Evolutionary conservation across 2,797 vertebrate species (phyloP).

Genomic region (Phrynocephalus guinanensis): DNA sequence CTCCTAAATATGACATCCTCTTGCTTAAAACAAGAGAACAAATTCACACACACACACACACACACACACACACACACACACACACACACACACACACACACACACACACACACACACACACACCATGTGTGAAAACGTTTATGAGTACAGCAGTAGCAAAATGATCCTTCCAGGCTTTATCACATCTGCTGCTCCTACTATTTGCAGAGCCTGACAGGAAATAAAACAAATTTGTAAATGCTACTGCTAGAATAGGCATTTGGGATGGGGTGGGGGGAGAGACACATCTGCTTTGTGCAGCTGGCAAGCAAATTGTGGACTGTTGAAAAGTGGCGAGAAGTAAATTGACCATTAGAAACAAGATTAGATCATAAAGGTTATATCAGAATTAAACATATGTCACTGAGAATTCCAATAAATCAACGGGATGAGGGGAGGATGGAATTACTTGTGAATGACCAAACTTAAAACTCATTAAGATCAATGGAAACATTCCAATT

Average conservation of each 20-base stretch:
- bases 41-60: not conserved
- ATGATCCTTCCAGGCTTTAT: not conserved
- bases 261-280: not conserved
- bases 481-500: slow-evolving; percentile 7
- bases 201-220: not conserved
- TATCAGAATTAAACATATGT: slow-evolving; percentile 29
- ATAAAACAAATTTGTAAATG: slow-evolving; percentile 12
- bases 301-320: not conserved
- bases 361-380: slow-evolving; percentile 11
- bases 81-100: not conserved
- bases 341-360: slow-evolving; percentile 26
- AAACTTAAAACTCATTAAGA: slow-evolving; percentile 6
- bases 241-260: not conserved
- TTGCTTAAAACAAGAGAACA: not conserved
- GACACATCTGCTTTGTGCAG: not conserved
- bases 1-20: not conserved
- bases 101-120: not conserved
- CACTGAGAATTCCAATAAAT: not conserved
- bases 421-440: not conserved
- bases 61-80: not conserved
- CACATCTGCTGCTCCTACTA: not conserved
- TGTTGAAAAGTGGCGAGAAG: not conserved
- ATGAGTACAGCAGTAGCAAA: not conserved
- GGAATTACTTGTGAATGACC: not conserved
- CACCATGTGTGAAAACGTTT: not conserved